Percentiles rank a stretch among this genome's conserved stretches.
Conservation (phyloP, 2,113 vertebrate genomes). For the Nycticebus coucang region DNA sequence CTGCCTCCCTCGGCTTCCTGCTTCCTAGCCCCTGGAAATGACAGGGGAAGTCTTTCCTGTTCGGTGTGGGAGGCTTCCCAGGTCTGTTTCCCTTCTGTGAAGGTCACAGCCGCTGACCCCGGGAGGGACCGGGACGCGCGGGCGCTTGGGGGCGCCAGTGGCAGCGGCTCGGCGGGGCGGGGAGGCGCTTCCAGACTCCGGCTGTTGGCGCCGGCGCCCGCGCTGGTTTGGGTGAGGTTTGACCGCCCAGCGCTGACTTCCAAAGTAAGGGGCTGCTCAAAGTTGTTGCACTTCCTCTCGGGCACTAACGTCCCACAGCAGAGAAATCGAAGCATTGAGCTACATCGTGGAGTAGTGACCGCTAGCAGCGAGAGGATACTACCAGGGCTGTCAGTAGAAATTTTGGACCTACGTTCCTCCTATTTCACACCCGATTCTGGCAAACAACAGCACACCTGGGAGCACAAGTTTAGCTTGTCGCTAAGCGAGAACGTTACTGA, state of each 20-base stretch:
- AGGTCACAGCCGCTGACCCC: neutral
- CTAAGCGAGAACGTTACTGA: neutral
- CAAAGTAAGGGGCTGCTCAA: neutral
- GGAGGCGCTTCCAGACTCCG: fast-evolving
- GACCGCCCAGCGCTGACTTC: neutral
- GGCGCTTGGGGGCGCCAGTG: conserved; percentile 71
- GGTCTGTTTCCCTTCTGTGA: neutral
- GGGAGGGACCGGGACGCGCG: fast-evolving
- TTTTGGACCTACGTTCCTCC: neutral
- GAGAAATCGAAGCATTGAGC: neutral
- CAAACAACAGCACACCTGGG: no score
- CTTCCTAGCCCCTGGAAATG: neutral
- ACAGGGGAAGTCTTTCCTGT: neutral
- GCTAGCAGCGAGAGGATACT: neutral
- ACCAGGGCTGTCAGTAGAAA: neutral
- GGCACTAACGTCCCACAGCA: no score
- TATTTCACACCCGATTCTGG: neutral
- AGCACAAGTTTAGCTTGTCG: neutral
- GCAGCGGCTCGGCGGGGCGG: fast-evolving
- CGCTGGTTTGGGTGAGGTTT: neutral
- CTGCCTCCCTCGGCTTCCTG: neutral
- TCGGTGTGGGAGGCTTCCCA: no score
- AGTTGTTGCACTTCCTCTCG: neutral
- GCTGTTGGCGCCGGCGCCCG: neutral
- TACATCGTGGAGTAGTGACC: neutral